Conservation (phyloP, 2,888 invertebrate genomes). For the Leptinotarsa rubiginosa region DNA sequence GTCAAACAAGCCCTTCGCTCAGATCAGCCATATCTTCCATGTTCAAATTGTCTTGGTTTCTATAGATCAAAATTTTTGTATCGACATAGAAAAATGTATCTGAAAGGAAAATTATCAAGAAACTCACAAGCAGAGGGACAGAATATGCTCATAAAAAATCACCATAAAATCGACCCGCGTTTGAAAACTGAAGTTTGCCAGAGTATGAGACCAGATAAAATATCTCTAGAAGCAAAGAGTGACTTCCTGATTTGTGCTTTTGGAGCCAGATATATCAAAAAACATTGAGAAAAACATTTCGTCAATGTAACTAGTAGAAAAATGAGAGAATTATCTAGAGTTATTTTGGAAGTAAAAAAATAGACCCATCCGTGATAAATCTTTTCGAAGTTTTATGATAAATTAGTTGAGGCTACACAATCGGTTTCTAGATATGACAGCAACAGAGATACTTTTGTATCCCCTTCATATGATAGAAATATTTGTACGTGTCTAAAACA, state of each 20-base stretch:
- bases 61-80: background rate
- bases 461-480: conserved; percentile 40
- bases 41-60: background rate
- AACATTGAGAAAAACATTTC: conserved; percentile 17
- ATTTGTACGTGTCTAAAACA: conserved; percentile 42
- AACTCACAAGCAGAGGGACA: background rate
- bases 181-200: conserved; percentile 26
- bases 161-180: no score
- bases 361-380: background rate
- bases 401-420: conserved; percentile 11
- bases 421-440: conserved; percentile 31
- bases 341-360: conserved; percentile 22
- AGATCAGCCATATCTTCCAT: background rate
- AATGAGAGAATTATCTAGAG: conserved; percentile 18
- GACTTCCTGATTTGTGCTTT: conserved; percentile 25
- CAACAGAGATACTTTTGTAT: conserved; percentile 23
- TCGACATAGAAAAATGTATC: background rate
- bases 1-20: background rate
- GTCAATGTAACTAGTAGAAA: conserved; percentile 25
- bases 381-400: conserved; percentile 10
- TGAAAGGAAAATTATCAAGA: background rate
- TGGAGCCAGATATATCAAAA: conserved; percentile 20
- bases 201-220: conserved; percentile 27
- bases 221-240: conserved; percentile 18
- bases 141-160: background rate